Evolutionary conservation across 2,113 vertebrate species (phyloP).

Genomic region (Gadus chalcogrammus): DNA sequence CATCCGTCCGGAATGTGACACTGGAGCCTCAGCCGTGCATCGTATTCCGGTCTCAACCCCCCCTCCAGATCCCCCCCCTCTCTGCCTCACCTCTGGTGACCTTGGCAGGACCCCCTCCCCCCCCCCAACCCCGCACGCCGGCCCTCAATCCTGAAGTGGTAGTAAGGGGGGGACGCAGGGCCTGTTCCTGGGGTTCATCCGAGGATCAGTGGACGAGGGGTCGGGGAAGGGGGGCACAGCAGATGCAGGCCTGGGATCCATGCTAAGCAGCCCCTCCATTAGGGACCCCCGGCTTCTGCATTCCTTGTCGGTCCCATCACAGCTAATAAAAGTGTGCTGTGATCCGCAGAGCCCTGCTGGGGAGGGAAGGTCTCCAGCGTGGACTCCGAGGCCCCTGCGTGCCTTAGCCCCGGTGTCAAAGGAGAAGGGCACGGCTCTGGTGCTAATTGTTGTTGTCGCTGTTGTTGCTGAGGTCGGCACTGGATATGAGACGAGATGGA

Average conservation of each 20-base stretch:
- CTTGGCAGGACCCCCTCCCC: background rate
- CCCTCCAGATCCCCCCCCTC: background rate
- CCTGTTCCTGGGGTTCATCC: slow-evolving; percentile 39
- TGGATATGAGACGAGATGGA: slow-evolving; percentile 22
- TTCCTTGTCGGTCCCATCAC: slow-evolving; percentile 58
- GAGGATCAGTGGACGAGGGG: slow-evolving; percentile 33
- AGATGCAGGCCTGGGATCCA: slow-evolving; percentile 36
- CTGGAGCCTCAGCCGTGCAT: slow-evolving; percentile 14
- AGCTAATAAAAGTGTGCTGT: slow-evolving; percentile 66
- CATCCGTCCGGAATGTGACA: slow-evolving; percentile 37
- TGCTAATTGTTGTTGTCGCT: slow-evolving; percentile 58
- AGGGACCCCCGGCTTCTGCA: slow-evolving; percentile 53
- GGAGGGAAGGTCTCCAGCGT: slow-evolving; percentile 45
- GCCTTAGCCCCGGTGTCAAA: slow-evolving; percentile 55
- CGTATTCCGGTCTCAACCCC: background rate
- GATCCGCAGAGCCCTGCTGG: slow-evolving; percentile 61
- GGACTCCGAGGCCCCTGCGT: slow-evolving; percentile 44
- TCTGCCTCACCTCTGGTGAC: background rate
- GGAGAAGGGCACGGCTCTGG: slow-evolving; percentile 25
- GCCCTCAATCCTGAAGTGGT: slow-evolving; percentile 33
- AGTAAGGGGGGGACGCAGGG: slow-evolving; percentile 41
- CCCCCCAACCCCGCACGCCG: slow-evolving; percentile 38
- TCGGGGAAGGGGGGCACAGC: slow-evolving; percentile 34
- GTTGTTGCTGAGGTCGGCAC: slow-evolving; percentile 21
- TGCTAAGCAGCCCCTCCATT: slow-evolving; percentile 53